Percentiles rank a stretch among this genome's conserved stretches.
Evolutionary conservation across 2,797 vertebrate genomes (phyloP).

Genomic region (Enteromius trimaculatus): DNA sequence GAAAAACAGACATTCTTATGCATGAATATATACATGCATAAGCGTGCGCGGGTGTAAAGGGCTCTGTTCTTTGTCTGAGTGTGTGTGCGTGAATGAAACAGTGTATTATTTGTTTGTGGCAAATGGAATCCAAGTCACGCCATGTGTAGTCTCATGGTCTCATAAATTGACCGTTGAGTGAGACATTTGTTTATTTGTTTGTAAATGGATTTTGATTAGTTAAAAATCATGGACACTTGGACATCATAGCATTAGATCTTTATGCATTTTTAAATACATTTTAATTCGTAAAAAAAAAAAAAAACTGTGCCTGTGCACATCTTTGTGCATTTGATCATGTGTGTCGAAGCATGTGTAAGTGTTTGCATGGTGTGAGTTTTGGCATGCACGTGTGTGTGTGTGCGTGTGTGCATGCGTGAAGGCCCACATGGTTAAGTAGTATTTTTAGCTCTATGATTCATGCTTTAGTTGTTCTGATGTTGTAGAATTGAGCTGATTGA

Average conservation of each 20-base stretch:
- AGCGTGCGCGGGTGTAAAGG: conserved; percentile 34
- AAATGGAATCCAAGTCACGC: conserved; percentile 42
- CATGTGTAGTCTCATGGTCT: conserved; percentile 44
- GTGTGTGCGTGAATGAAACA: conserved; percentile 28
- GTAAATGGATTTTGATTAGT: conserved; percentile 15
- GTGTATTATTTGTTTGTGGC: conserved; percentile 47
- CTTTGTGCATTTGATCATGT: conserved; percentile 3
- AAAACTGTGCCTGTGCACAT: background rate
- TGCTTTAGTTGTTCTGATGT: conserved; percentile 39
- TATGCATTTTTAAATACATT: background rate
- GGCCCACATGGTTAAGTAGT: conserved; percentile 31
- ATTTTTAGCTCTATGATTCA: conserved; percentile 55
- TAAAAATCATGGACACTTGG: background rate
- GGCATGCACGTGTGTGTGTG: conserved; percentile 31
- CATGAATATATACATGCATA: conserved; percentile 50
- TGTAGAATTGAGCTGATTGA: conserved; percentile 36
- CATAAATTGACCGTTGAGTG: background rate
- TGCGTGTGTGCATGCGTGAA: conserved; percentile 22
- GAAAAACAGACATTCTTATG: conserved; percentile 31
- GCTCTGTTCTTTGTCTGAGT: conserved; percentile 17
- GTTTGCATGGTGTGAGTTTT: conserved; percentile 45
- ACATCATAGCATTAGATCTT: background rate
- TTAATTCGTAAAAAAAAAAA: no score
- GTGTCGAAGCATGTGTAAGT: conserved; percentile 23
- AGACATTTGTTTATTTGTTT: conserved; percentile 34